Conservation (phyloP, 1,140 invertebrate species). For the Aphis craccivora region DNA sequence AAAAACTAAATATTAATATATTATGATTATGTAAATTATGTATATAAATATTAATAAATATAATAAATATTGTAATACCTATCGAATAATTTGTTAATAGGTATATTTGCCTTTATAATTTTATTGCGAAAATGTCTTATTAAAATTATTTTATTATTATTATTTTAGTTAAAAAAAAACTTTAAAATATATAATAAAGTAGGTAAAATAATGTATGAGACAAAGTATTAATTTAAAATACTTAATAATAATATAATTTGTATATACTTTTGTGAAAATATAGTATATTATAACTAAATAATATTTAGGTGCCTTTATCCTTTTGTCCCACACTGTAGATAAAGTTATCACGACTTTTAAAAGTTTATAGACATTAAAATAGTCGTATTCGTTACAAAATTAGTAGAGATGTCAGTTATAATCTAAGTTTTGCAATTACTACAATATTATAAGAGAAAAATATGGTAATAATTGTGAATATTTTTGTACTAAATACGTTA, state of each 20-base stretch:
- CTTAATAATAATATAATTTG: neutral
- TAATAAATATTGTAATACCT: slow-evolving; percentile 31
- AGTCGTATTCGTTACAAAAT: slow-evolving; percentile 7
- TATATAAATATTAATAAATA: slow-evolving; percentile 34
- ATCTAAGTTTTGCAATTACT: neutral
- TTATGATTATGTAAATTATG: no score
- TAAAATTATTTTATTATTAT: neutral
- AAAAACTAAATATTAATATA: no score
- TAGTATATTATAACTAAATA: neutral
- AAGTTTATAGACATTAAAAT: slow-evolving; percentile 23
- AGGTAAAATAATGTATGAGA: neutral
- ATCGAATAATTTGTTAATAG: slow-evolving; percentile 27
- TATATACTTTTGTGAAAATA: neutral
- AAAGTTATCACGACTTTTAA: slow-evolving; percentile 3
- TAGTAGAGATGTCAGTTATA: neutral
- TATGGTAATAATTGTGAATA: neutral
- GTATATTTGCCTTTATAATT: slow-evolving; percentile 36
- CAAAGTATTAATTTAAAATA: neutral
- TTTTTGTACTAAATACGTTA: neutral
- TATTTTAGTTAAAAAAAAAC: neutral
- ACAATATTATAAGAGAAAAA: neutral
- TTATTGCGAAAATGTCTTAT: neutral
- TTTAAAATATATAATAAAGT: neutral
- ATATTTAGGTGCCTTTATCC: neutral
- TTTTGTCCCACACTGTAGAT: neutral